Evolutionary conservation across 2,888 invertebrate species (phyloP), one percentile per base, ranked within the genome.

Genomic region (Apeira syringaria): DNA sequence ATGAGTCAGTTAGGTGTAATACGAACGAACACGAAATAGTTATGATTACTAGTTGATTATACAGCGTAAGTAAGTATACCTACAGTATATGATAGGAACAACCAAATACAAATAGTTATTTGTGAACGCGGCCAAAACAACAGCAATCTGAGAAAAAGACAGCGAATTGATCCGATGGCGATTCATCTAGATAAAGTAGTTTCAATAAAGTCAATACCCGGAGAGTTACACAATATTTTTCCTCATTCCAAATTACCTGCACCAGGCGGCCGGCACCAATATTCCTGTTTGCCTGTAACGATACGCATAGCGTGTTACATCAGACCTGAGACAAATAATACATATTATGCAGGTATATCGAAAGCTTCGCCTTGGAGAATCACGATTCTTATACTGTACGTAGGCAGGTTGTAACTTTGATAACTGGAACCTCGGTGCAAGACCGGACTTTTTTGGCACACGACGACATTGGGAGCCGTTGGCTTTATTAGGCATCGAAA

Each of bases 391-490:
- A 59, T 71, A 68, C 64, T 50, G 20, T 15, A 15, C 3, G 20
- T n/a, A n/a, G n/a, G n/a, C n/a, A n/a, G n/a, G n/a, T n/a, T n/a
- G n/a, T 7, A 20, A 20, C 20, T 20, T 20, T 20, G 7, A 62
- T 56, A 64, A 64, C 45, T 52, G 38, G 42, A 27, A 64, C 54
- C 58, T 60, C 66, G 65, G 59, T 55, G 52, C 53, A 57, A 45
- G 59, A 61, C 64, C 60, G 59, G 66, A 67, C 66, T 70, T 78
- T 76, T 79, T 78, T 76, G 74, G 79, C 70, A 68, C 71, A 70
- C 62, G 72, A 54, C 78, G 72, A 52, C 78, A 79, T 74, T 76
- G 76, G 68, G 51, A 61, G 53, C 54, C 60, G 61, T 58, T 68
- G 60, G 46, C 71, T 74, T 61, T 74, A 73, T 73, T 76, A 64